Evolutionary conservation across 2,797 vertebrate species (phyloP), one percentile per base, ranked within the genome.

Genomic region (Takifugu ocellatus): DNA sequence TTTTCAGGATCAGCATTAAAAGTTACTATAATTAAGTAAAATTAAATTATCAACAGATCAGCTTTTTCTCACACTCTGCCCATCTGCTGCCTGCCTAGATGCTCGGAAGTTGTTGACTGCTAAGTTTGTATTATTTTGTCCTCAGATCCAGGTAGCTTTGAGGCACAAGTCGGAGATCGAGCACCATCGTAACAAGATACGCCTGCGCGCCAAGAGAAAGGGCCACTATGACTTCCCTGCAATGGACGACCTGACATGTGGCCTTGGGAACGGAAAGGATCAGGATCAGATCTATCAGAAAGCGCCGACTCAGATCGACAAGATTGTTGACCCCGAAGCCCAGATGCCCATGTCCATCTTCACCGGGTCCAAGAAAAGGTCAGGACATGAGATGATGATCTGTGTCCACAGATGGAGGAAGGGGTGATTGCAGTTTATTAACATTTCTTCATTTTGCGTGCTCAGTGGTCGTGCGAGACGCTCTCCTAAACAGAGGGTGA

Each of bases 101-200:
- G 33, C 7, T 29, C 27, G 2, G 27, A 29, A 15, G 16, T 42
- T 9, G 29, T 6, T 6, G 29, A 8, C 29, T 56, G 7, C 5
- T 29, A 1, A 5, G 12, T 24, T 15, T 1, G 21, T 1, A 1
- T 49, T 0, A 6, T 17, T 50, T 44, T 51, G 6, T 62, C 51
- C 27, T 59, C 79, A 99, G 95, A 95, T 98, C 66, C 96, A 98
- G 76, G 95, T 95, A 2, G 95, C 96, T 0, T 73, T 99, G 69
- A 92, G 96, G 72, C 96, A 99, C 72, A 99, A 99, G 81, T 98
- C 97, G 0, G 97, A 99, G 90, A 99, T 98, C 0, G 97, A 99
- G 72, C 97, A 99, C 61, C 96, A 99, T 66, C 96, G 96, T 36
- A 99, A 99, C 81, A 98, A 99, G 87, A 98, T 99, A 53, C 94